phyloP scores from a whole-genome alignment of 2,797 vertebrate genomes.

The Lacerta viridis region DNA sequence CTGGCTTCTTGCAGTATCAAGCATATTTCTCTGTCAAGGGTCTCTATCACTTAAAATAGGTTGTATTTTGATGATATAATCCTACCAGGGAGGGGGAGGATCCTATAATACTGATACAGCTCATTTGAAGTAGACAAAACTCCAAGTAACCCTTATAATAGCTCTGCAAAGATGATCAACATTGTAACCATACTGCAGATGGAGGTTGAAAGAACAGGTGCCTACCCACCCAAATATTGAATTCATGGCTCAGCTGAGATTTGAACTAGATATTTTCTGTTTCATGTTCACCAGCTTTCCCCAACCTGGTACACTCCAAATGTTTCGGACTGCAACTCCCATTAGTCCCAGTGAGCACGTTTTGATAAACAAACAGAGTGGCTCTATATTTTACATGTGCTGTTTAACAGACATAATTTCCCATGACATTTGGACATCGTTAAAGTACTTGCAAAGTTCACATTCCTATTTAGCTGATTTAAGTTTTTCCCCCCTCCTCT shows the following conservation, averaged over 20 bases:
- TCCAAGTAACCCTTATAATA: background rate
- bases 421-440: background rate
- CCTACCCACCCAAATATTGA: background rate
- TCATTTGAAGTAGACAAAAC: constrained; percentile 28
- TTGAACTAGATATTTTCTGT: background rate
- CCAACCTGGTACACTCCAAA: too few relatives aligned
- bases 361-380: background rate
- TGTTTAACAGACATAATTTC: background rate
- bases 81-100: background rate
- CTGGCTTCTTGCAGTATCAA: background rate
- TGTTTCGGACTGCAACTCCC: too few relatives aligned
- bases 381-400: background rate
- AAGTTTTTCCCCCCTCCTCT: background rate
- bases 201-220: background rate
- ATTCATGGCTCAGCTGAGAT: background rate
- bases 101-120: background rate
- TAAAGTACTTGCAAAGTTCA: background rate
- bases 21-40: background rate
- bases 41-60: background rate
- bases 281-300: background rate
- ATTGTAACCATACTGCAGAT: background rate
- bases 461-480: background rate
- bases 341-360: too few relatives aligned
- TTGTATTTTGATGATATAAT: constrained; percentile 13
- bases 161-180: background rate